Percentiles rank a stretch among this genome's conserved stretches.
phyloP scores from a whole-genome alignment of 2,888 invertebrate genomes.

The Chloroclysta siterata region DNA sequence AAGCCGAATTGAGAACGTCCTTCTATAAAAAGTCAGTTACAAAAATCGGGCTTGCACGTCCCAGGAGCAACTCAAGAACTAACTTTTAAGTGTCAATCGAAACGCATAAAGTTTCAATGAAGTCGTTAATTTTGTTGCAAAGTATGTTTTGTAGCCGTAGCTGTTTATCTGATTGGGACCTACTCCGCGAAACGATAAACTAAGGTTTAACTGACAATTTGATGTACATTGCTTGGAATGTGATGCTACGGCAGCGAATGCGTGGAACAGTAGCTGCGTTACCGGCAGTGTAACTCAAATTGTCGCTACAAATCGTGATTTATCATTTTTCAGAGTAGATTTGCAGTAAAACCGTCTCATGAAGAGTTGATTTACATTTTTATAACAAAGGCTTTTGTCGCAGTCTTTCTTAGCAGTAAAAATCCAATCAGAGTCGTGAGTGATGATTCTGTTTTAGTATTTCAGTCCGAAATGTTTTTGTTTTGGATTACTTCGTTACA shows the following conservation, averaged over 20 bases:
- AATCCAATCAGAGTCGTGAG: constrained; percentile 13
- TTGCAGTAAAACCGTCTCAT: constrained; percentile 28
- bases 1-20: neutral
- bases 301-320: no score
- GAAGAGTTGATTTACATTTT: constrained; percentile 28
- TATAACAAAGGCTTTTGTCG: constrained; percentile 15
- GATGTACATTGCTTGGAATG: no score
- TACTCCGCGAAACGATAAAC: no score
- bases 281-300: no score
- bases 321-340: no score
- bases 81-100: constrained; percentile 41
- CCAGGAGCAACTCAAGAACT: neutral
- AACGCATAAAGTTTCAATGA: constrained; percentile 32
- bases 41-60: neutral
- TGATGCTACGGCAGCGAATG: no score
- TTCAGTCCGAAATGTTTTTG: neutral
- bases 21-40: neutral
- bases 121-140: constrained; percentile 30
- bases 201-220: no score
- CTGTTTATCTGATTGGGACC: constrained; percentile 23
- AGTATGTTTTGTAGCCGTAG: constrained; percentile 26
- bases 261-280: no score
- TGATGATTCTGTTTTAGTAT: constrained; percentile 2
- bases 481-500: neutral
- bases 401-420: constrained; percentile 13